Evolutionary conservation across 2,888 invertebrate species (phyloP).

Genomic region (Isotomurus palustris): DNA sequence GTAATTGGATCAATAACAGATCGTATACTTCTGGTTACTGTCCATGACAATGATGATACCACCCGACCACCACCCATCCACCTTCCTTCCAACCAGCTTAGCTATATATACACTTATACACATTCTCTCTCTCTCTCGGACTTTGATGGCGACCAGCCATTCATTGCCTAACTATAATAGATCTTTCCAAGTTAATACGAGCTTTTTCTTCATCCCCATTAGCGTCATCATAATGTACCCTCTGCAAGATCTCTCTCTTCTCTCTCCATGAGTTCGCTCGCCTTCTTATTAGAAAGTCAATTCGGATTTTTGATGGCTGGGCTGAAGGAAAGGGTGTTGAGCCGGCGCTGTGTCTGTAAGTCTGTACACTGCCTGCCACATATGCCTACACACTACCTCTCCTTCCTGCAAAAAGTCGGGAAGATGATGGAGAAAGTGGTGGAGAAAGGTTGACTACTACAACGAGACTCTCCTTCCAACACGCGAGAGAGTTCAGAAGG

Average conservation of each 20-base stretch:
- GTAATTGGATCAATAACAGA: slow-evolving; percentile 41
- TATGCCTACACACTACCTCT: slow-evolving; percentile 2
- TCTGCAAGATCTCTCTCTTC: slow-evolving; percentile 2
- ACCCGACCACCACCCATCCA: background rate
- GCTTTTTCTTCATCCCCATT: slow-evolving; percentile 24
- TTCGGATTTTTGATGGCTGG: slow-evolving; percentile 27
- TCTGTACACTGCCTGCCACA: background rate
- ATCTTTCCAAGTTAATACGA: background rate
- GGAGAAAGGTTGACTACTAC: slow-evolving; percentile 5
- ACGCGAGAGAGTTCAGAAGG: background rate
- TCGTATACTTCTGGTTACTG: slow-evolving; percentile 7
- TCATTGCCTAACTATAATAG: background rate
- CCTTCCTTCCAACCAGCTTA: background rate
- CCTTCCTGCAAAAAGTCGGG: slow-evolving; percentile 5
- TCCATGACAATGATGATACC: slow-evolving; percentile 6
- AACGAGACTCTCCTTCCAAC: background rate
- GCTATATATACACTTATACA: background rate
- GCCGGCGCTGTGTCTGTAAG: slow-evolving; percentile 4
- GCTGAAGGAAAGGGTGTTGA: slow-evolving; percentile 16
- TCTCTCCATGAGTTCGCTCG: slow-evolving; percentile 2
- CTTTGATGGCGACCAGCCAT: too few species aligned
- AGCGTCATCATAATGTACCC: slow-evolving; percentile 28
- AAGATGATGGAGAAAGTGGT: background rate
- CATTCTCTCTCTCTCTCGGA: background rate
- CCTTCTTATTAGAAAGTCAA: slow-evolving; percentile 31